Base-by-base conservation (phyloP, 2,888 invertebrate species). In the Athalia cordata region DNA sequence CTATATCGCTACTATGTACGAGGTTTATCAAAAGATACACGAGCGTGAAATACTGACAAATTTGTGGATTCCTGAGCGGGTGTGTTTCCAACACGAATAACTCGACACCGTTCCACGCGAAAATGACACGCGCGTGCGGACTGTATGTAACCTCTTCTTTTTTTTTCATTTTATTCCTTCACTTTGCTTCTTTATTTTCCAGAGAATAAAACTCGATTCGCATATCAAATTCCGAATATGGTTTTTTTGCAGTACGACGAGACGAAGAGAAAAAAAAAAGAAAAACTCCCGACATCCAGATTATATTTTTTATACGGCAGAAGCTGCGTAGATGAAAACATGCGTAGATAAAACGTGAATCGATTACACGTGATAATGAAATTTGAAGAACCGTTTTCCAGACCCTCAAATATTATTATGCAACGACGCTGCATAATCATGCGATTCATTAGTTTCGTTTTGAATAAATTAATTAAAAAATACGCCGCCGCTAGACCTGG, bases 21-120 rank as follows among this genome's bases (percentile, higher is more conserved):
- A 75, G 62, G 49, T 62, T 75, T 75, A 62, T 64, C 75, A 75
- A 61, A 50, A 75, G 62, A 75, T 75, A 68, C 13, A 55, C 47
- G 62, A 43, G 75, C 62, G 62, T 75, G 64, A 75, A 75, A 75
- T 75, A 64, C 62, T 64, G 75, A 75, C 62, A 75, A 75, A 75
- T 75, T 75, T 75, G 72, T 62, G 62, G 75, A 49, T 72, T 72
- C 72, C 59, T 59, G 72, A 59, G 59, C 61, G 55, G 62, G 52
- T 55, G 52, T 62, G 62, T 52, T 57, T 43, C 68, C 15, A 67
- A 52, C 55, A 70, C 79, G 49, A 61, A 70, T n/a, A 55, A 50
- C 45, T 61, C 61, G 68, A 79, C 78, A 79, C 62, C 70, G 13
- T 15, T 5, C 29, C 4, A 52, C 49, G 13, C 47, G 52, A 52